These are phyloP conservation scores for Cataglyphis altisquamis DNA, from an alignment of 2,888 invertebrate genomes.

Conservation along the genomic window DNA sequence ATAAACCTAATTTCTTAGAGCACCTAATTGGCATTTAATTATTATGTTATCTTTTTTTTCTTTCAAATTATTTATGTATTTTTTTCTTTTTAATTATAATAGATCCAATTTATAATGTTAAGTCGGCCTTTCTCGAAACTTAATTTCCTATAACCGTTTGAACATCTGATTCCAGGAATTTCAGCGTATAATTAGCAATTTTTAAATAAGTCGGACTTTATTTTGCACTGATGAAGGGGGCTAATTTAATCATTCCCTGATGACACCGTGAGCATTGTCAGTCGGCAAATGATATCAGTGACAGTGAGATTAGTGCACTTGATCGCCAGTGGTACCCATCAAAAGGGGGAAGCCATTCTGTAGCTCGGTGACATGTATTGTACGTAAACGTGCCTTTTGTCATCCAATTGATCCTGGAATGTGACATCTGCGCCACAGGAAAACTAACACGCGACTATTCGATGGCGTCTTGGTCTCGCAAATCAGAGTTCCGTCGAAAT, in stretches of 20 bases:
- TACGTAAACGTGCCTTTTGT: slow-evolving; percentile 77
- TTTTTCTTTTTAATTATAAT: not conserved
- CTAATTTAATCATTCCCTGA: not conserved
- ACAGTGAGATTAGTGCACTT: slow-evolving; percentile 74
- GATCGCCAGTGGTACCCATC: slow-evolving; percentile 64
- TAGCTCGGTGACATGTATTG: slow-evolving; percentile 67
- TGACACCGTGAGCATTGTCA: slow-evolving; percentile 63
- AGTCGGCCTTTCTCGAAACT: not conserved
- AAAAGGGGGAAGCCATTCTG: slow-evolving; percentile 71
- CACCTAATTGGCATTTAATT: not conserved
- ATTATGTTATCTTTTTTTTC: not conserved
- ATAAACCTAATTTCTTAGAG: not conserved
- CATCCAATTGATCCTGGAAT: slow-evolving; percentile 74
- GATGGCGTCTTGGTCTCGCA: slow-evolving; percentile 5
- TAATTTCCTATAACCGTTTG: not conserved
- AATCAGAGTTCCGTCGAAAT: not conserved
- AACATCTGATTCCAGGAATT: not conserved
- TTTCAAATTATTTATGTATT: not conserved
- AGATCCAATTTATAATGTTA: not conserved
- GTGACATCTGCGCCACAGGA: slow-evolving; percentile 63
- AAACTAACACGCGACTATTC: slow-evolving; percentile 56
- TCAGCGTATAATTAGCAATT: not conserved
- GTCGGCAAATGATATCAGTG: slow-evolving; percentile 67
- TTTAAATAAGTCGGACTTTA: not conserved
- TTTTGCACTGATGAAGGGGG: not conserved